A percentile compares a stretch with the other conserved stretches of the same genome.
phyloP scores from a whole-genome alignment of 1,140 invertebrate genomes.

The Spodoptera litura region DNA sequence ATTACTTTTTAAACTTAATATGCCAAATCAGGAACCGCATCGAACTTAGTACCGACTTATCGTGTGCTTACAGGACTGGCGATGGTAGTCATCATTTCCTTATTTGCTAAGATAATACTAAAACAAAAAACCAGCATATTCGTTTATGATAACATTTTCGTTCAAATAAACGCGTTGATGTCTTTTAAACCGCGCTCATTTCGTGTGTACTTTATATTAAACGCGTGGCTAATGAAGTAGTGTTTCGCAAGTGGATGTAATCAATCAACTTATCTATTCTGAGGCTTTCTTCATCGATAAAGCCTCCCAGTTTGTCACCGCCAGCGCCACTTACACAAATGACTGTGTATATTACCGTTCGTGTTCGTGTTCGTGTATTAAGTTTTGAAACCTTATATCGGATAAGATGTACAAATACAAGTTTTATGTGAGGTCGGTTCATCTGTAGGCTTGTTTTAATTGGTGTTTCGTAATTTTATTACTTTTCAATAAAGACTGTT shows the following conservation, averaged over 20 bases:
- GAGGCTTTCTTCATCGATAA: slow-evolving; percentile 40
- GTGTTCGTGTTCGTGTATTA: slow-evolving; percentile 2
- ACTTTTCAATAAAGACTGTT: not conserved
- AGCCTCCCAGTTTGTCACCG: slow-evolving; percentile 19
- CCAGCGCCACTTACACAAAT: slow-evolving; percentile 30
- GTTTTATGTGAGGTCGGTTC: slow-evolving; percentile 27
- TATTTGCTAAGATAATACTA: slow-evolving; percentile 40
- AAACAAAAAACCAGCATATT: not conserved
- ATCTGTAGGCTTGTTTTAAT: slow-evolving; percentile 15
- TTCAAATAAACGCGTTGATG: slow-evolving; percentile 55
- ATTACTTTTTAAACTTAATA: slow-evolving; percentile 28
- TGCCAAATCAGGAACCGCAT: slow-evolving; percentile 42
- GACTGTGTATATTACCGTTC: slow-evolving; percentile 5
- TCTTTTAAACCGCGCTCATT: slow-evolving; percentile 50
- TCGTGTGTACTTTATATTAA: not conserved
- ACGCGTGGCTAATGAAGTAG: slow-evolving; percentile 15
- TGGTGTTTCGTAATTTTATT: slow-evolving; percentile 19
- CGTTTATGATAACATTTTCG: slow-evolving; percentile 19
- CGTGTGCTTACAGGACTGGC: slow-evolving; percentile 15
- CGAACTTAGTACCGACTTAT: slow-evolving; percentile 6
- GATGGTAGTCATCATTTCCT: slow-evolving; percentile 46
- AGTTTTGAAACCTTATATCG: slow-evolving; percentile 13
- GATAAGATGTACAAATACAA: slow-evolving; percentile 16
- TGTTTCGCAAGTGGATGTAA: slow-evolving; percentile 19
- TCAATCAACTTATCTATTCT: slow-evolving; percentile 28